phyloP scores from a whole-genome alignment of 2,888 invertebrate species.

The Julus scanicus region DNA sequence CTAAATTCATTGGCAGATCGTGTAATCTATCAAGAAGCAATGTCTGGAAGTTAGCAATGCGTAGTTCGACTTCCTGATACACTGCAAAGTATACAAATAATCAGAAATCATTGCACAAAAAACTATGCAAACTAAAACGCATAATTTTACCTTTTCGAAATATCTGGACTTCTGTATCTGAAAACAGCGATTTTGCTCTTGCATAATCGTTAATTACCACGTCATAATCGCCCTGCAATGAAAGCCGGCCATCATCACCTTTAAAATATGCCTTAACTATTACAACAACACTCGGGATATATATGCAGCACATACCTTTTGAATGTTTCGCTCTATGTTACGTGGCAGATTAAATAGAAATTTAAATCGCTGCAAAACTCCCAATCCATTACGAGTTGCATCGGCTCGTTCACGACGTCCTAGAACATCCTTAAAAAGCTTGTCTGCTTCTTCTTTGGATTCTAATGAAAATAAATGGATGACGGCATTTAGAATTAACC shows the following conservation, averaged over 20 bases:
- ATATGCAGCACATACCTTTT: conserved; percentile 70
- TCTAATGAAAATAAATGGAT: conserved; percentile 69
- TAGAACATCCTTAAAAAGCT: conserved; percentile 91
- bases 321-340: conserved; percentile 91
- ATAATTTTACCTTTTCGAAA: conserved; percentile 73
- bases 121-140: too few species aligned
- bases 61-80: conserved; percentile 88
- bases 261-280: too few species aligned
- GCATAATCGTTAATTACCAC: conserved; percentile 98
- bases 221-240: conserved; percentile 84
- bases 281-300: too few species aligned
- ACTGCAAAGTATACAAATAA: conserved; percentile 70
- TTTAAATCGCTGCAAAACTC: conserved; percentile 90
- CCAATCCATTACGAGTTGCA: conserved; percentile 92
- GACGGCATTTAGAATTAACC: too few species aligned
- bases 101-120: too few species aligned
- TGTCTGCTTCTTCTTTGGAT: conserved; percentile 90
- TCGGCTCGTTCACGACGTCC: conserved; percentile 94
- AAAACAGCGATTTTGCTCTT: conserved; percentile 93
- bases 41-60: conserved; percentile 82
- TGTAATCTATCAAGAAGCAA: conserved; percentile 85
- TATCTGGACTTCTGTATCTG: conserved; percentile 89
- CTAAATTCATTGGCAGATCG: conserved; percentile 90
- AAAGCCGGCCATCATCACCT: too few species aligned
- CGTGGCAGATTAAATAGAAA: conserved; percentile 96